Conservation (phyloP, 2,888 invertebrate genomes). For the Amblyteles armatorius region DNA sequence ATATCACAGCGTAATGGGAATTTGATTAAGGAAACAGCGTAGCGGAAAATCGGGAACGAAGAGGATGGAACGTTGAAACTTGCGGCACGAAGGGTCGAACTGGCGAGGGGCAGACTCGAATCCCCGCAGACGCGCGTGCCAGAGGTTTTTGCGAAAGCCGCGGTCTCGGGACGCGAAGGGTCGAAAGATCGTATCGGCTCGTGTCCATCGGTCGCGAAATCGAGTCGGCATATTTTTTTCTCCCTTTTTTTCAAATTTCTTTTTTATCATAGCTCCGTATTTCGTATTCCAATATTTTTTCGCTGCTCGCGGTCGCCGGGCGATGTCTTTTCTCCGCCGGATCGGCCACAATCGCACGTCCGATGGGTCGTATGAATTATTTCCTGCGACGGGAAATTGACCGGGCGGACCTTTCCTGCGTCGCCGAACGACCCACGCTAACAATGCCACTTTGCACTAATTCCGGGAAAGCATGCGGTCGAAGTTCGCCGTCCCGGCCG, state of each 20-base stretch:
- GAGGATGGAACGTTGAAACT: not conserved
- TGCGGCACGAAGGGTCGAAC: not conserved
- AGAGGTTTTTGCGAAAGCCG: not conserved
- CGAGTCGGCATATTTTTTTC: not conserved
- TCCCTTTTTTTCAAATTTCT: not conserved
- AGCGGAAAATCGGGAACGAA: not conserved
- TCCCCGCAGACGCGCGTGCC: not conserved
- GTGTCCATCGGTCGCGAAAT: conserved; percentile 32
- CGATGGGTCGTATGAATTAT: conserved; percentile 69
- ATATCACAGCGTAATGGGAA: not conserved
- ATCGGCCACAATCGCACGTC: conserved; percentile 15
- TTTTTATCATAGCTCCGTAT: not conserved
- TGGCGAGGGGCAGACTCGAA: not conserved
- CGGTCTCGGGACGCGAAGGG: conserved; percentile 3
- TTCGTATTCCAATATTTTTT: not conserved
- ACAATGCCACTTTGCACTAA: conserved; percentile 68
- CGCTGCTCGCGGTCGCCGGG: not conserved
- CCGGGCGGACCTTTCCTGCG: conserved; percentile 54
- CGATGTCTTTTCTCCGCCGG: conserved; percentile 28
- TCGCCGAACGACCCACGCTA: conserved; percentile 26
- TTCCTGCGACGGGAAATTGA: conserved; percentile 66
- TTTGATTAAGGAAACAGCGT: not conserved
- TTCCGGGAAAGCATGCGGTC: conserved; percentile 57
- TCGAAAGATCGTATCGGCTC: conserved; percentile 27
- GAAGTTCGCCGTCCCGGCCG: conserved; percentile 4